phyloP scores from a whole-genome alignment of 2,113 vertebrate species.

The Saguinus imperator region DNA sequence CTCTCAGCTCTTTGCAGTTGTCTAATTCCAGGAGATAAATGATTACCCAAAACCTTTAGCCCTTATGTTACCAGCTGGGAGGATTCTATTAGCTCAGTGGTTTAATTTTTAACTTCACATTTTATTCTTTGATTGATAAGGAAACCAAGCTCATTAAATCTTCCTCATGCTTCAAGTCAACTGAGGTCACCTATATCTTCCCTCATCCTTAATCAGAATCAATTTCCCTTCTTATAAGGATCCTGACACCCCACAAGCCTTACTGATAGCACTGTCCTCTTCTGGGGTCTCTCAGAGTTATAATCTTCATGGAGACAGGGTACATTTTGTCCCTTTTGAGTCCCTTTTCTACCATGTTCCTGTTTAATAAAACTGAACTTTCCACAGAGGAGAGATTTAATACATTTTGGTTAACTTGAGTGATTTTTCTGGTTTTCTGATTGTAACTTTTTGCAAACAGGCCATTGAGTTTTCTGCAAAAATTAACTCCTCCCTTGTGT shows the following conservation, averaged over 20 bases:
- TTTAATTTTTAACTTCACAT: slow-evolving; percentile 69
- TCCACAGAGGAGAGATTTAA: neutral
- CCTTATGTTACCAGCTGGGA: neutral
- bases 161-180: neutral
- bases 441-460: neutral
- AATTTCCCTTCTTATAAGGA: neutral
- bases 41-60: slow-evolving; percentile 46
- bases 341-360: neutral
- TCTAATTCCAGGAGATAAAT: slow-evolving; percentile 5
- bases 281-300: no score
- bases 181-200: neutral
- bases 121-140: slow-evolving; percentile 9
- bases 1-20: neutral
- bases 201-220: neutral
- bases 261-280: no score
- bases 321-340: neutral
- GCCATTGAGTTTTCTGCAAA: neutral
- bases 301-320: neutral
- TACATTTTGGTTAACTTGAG: neutral
- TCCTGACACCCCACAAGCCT: accelerated
- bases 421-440: neutral
- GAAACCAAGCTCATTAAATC: neutral
- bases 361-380: neutral
- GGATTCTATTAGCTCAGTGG: neutral
- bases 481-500: neutral